Conservation (phyloP, 2,888 invertebrate genomes). For the Drosophila leonis region DNA sequence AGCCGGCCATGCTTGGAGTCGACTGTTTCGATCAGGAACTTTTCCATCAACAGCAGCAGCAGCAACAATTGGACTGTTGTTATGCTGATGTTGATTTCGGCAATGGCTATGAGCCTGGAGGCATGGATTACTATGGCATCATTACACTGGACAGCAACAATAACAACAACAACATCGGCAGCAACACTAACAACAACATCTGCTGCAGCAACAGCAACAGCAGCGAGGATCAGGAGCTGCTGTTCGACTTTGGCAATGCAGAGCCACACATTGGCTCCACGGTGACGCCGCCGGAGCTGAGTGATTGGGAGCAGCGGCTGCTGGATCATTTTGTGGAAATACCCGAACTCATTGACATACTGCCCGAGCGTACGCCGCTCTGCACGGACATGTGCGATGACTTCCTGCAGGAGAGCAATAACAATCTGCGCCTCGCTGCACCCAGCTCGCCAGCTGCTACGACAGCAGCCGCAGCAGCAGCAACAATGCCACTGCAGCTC, state of each 20-base stretch:
- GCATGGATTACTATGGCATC: constrained; percentile 67
- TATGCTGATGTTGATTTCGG: constrained; percentile 58
- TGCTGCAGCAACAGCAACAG: constrained; percentile 12
- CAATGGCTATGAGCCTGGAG: constrained; percentile 39
- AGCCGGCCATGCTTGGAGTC: constrained; percentile 34
- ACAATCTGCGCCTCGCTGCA: constrained; percentile 75
- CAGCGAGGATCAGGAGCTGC: constrained; percentile 25
- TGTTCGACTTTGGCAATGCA: constrained; percentile 41
- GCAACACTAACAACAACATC: constrained; percentile 17
- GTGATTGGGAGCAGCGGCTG: constrained; percentile 84
- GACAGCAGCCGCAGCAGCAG: background rate
- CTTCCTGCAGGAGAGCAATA: constrained; percentile 86
- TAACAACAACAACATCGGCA: constrained; percentile 39
- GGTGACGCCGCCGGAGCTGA: constrained; percentile 66
- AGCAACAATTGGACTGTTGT: constrained; percentile 35
- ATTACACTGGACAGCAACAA: constrained; percentile 46
- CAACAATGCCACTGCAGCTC: constrained; percentile 76
- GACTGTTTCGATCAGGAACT: constrained; percentile 21
- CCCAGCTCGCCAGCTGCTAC: constrained; percentile 63
- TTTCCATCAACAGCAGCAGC: constrained; percentile 3
- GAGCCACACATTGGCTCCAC: constrained; percentile 21
- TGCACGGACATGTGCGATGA: constrained; percentile 87
- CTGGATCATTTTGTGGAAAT: constrained; percentile 84
- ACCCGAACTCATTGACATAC: constrained; percentile 82
- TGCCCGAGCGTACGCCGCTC: constrained; percentile 87